Percentiles rank a stretch among this genome's conserved stretches.
These are phyloP conservation scores for Actinostola sp. DNA, from an alignment of 92 coral and sea anemone genomes.

Conservation along the genomic window DNA sequence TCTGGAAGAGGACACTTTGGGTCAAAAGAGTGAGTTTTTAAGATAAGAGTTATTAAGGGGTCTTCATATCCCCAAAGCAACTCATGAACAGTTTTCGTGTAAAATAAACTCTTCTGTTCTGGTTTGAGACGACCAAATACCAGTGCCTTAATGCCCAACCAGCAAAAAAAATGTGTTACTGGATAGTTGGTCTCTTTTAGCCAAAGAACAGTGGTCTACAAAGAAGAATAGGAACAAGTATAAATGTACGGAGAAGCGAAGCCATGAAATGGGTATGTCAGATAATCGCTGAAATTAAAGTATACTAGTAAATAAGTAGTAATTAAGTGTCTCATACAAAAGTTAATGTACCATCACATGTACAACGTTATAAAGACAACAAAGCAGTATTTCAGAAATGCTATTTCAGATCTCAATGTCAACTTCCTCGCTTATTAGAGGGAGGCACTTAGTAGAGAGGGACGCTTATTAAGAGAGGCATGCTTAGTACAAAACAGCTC, in stretches of 20 bases:
- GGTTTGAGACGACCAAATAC: background rate
- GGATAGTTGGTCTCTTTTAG: constrained; percentile 40
- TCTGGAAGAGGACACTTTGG: constrained; percentile 52
- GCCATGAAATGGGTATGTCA: too few species aligned
- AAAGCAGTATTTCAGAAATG: too few species aligned
- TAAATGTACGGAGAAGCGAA: too few species aligned
- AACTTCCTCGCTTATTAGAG: too few species aligned
- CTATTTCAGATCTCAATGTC: too few species aligned
- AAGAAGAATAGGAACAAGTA: background rate
- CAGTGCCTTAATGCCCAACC: background rate
- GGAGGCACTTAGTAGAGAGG: too few species aligned
- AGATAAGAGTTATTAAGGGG: constrained; percentile 24
- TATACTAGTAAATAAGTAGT: background rate
- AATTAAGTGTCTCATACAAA: too few species aligned
- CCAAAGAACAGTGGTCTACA: constrained; percentile 67
- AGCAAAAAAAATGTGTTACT: constrained; percentile 16
- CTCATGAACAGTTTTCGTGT: constrained; percentile 60
- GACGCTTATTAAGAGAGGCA: too few species aligned
- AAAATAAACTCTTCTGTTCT: constrained; percentile 40
- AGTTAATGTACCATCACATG: too few species aligned
- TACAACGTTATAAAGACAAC: too few species aligned
- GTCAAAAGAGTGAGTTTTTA: background rate
- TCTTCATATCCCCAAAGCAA: constrained; percentile 90
- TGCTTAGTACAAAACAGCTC: too few species aligned
- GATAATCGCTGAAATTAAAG: too few species aligned